These are phyloP conservation scores for Seira sanloemensis DNA, from an alignment of 2,888 invertebrate species.

Conservation along the genomic window DNA sequence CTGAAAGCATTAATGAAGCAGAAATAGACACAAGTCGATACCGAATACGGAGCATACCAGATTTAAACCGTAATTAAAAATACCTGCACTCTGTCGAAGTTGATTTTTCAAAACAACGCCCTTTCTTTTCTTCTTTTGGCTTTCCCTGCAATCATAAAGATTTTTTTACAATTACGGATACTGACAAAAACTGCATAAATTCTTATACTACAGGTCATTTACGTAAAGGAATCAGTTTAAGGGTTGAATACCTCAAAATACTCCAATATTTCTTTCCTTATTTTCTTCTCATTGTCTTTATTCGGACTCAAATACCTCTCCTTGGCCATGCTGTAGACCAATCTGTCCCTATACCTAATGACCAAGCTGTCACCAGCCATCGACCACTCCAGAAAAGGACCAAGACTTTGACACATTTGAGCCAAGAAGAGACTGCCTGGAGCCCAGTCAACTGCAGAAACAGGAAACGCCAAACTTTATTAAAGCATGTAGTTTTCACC, in stretches of 20 bases:
- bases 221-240: slow-evolving; percentile 72
- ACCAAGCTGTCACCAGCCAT: slow-evolving; percentile 79
- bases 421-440: slow-evolving; percentile 84
- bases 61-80: neutral
- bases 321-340: slow-evolving; percentile 80
- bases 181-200: neutral
- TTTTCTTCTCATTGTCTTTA: slow-evolving; percentile 77
- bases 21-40: neutral
- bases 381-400: slow-evolving; percentile 83
- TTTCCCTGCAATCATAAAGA: slow-evolving; percentile 74
- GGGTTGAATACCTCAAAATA: slow-evolving; percentile 80
- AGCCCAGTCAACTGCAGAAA: slow-evolving; percentile 81
- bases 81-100: slow-evolving; percentile 64
- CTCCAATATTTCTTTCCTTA: slow-evolving; percentile 78
- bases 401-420: slow-evolving; percentile 81
- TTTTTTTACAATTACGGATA: neutral
- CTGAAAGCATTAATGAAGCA: slow-evolving; percentile 76
- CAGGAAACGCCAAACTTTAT: slow-evolving; percentile 27
- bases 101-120: slow-evolving; percentile 56
- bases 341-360: slow-evolving; percentile 82
- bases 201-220: neutral
- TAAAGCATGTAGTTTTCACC: neutral
- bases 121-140: slow-evolving; percentile 72
- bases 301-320: slow-evolving; percentile 78
- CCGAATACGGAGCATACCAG: neutral